Evolutionary conservation across 1,140 invertebrate species (phyloP).

Genomic region (Teleogryllus occipitalis): DNA sequence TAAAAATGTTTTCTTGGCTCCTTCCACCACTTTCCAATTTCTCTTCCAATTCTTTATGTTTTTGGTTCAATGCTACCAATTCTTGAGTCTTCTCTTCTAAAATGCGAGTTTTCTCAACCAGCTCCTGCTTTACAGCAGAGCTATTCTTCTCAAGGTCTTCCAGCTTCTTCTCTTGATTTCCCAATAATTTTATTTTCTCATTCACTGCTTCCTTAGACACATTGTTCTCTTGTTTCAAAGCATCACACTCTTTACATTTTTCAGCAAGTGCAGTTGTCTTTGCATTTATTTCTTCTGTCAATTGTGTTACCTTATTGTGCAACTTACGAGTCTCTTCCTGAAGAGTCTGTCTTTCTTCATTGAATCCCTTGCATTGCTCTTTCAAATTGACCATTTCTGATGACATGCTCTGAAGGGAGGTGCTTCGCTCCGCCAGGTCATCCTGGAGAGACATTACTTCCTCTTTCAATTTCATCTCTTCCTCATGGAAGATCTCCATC

Average conservation of each 20-base stretch:
- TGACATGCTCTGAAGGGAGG: neutral
- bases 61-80: neutral
- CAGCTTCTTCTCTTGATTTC: neutral
- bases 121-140: neutral
- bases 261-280: neutral
- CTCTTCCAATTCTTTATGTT: neutral
- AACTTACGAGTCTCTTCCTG: neutral
- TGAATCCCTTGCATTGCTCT: neutral
- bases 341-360: neutral
- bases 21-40: neutral
- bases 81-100: neutral
- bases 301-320: neutral
- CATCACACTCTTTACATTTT: neutral
- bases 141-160: neutral
- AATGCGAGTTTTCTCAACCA: neutral
- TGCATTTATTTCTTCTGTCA: neutral
- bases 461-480: conserved; percentile 8
- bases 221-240: neutral
- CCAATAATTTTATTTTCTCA: neutral
- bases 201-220: neutral
- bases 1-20: conserved; percentile 7
- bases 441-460: neutral
- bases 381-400: neutral
- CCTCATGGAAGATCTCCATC: neutral
- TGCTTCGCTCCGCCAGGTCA: neutral